These are phyloP conservation scores for Gryllus longicercus DNA, from an alignment of 2,888 invertebrate species.

Conservation along the genomic window DNA sequence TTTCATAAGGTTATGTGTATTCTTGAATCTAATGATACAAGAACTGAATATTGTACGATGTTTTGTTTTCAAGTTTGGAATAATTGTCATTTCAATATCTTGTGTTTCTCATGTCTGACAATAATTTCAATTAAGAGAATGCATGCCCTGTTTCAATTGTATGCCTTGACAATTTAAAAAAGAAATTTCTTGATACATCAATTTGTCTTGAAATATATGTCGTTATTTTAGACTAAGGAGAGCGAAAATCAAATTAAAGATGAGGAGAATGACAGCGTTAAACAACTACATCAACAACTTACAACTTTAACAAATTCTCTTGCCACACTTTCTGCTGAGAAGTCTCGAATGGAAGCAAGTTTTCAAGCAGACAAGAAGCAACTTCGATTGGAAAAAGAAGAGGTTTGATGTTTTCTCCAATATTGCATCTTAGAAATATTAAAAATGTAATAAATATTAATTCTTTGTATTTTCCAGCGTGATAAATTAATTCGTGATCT, in stretches of 20 bases:
- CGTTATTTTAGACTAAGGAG: constrained; percentile 17
- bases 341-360: constrained; percentile 78
- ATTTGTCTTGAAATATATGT: not conserved
- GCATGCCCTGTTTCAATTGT: too few species aligned
- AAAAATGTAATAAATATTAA: not conserved
- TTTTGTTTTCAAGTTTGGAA: too few species aligned
- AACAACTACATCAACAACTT: constrained; percentile 51
- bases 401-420: constrained; percentile 32
- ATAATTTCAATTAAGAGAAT: too few species aligned
- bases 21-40: not conserved
- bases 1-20: too few species aligned
- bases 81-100: too few species aligned
- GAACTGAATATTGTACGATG: too few species aligned
- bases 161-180: not conserved
- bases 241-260: constrained; percentile 38
- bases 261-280: constrained; percentile 41
- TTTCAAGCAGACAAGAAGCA: constrained; percentile 71
- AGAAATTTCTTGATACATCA: not conserved
- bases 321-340: constrained; percentile 75
- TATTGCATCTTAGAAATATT: not conserved
- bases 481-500: constrained; percentile 58
- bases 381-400: constrained; percentile 52
- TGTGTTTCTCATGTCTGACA: too few species aligned
- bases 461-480: constrained; percentile 50
- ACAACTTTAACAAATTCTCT: constrained; percentile 67